Evolutionary conservation across 2,888 invertebrate genomes (phyloP), one percentile per base, ranked within the genome.

Genomic region (Drosophila falleni): DNA sequence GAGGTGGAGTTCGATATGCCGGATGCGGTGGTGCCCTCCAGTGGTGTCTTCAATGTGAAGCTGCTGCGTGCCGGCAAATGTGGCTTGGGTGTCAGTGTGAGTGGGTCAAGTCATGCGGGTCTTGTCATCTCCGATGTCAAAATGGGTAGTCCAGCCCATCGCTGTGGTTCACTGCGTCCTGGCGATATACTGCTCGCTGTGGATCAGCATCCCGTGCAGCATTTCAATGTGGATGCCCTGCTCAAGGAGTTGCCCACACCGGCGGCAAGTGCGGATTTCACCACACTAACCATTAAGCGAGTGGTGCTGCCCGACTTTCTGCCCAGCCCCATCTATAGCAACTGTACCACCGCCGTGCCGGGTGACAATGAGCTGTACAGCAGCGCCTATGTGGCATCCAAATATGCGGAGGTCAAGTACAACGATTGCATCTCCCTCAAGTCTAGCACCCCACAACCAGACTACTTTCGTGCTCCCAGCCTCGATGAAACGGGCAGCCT

Each of bases 1-100:
- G 96, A 96, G 81, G 95, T 97, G 1, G 98, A 98, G 91, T 98
- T 98, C 92, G 97, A 97, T 93, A 97, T 98, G 92, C 96, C 97
- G 10, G 98, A 98, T 79, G 95, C 97, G 0, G 97, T 98, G 47
- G 97, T 98, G 74, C 97, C 98, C 2, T 96, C 97, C 5, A 97
- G 97, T 81, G 98, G 98, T 0, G 96, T 97, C 0, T 98, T 98
- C 90, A 97, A 96, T 74, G 98, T 99, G 0, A 97, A 97, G 92
- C 93, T 98, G 55, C 96, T 97, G 5, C 95, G 96, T 81, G 78
- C 89, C 0, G 95, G 95, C 31, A 95, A 96, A 41, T 95, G 95
- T 29, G 97, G 97, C 5, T 93, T 98, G 13, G 98, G 98, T 3
- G 95, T 98, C 41, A 98, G 97, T n/a, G 96, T 98, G 8, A 97